Conservation (phyloP, 2,888 invertebrate genomes). For the Sphaeridia pumilis region DNA sequence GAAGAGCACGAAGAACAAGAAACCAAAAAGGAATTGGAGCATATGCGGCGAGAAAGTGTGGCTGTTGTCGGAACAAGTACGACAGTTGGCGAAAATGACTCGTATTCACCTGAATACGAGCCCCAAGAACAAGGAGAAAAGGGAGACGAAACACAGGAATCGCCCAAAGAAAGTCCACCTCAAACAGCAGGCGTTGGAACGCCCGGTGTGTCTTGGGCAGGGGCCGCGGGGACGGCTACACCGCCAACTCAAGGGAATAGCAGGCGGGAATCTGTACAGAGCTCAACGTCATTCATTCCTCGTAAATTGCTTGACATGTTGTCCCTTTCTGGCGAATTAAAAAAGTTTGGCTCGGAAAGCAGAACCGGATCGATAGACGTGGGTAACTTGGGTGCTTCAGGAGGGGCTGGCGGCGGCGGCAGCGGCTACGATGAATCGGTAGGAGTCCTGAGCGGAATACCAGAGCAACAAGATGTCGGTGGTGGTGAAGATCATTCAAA, state of each 20-base stretch:
- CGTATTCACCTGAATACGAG: conserved; percentile 4
- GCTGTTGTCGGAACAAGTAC: conserved; percentile 32
- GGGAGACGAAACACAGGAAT: neutral
- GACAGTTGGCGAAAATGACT: conserved; percentile 38
- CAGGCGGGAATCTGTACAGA: conserved; percentile 32
- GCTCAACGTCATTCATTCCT: conserved; percentile 33
- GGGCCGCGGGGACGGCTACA: conserved; percentile 21
- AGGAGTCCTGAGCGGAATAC: neutral
- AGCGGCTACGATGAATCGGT: neutral
- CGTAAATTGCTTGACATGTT: conserved; percentile 36
- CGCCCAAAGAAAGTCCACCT: neutral
- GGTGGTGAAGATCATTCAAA: conserved; percentile 20
- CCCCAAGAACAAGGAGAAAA: neutral
- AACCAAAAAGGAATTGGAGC: conserved; percentile 35
- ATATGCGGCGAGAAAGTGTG: conserved; percentile 18
- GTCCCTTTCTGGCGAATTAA: conserved; percentile 32
- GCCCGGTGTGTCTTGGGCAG: neutral
- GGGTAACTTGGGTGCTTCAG: conserved; percentile 38
- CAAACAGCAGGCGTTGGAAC: neutral
- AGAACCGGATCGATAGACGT: conserved; percentile 40
- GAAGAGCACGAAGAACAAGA: conserved; percentile 20
- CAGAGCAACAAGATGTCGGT: too few relatives aligned
- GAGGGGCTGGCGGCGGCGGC: neutral
- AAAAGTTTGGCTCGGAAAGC: conserved; percentile 30
- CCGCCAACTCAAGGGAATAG: conserved; percentile 23